phyloP scores from a whole-genome alignment of 30 jellyfish, hydroid and myxozoan genomes.

The Mastigias papua region DNA sequence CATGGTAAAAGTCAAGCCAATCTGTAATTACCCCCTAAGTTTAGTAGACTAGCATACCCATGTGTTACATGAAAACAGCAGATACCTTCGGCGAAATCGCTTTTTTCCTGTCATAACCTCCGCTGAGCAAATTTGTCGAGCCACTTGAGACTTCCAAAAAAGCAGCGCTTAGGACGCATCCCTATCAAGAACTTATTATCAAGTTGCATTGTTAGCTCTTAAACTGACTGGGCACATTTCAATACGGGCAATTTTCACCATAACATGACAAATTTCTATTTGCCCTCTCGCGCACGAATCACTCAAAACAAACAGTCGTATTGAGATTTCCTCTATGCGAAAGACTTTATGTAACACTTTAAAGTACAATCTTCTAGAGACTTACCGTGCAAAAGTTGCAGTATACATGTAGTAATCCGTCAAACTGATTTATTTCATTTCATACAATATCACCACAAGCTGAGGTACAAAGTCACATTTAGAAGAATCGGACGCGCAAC shows the following conservation, averaged over 20 bases:
- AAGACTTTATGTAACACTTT: neutral
- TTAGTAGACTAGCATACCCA: slow-evolving; percentile 35
- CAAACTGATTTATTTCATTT: slow-evolving; percentile 21
- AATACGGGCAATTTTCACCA: neutral
- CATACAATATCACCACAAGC: slow-evolving; percentile 60
- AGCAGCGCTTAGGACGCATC: slow-evolving; percentile 52
- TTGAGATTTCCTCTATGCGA: neutral
- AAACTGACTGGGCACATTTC: slow-evolving; percentile 43
- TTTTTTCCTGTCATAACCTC: slow-evolving; percentile 60
- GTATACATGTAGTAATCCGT: slow-evolving; percentile 22
- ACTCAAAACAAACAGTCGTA: neutral
- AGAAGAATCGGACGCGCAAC: neutral
- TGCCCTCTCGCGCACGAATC: neutral
- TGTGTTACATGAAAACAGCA: slow-evolving; percentile 45
- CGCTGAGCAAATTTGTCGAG: slow-evolving; percentile 20
- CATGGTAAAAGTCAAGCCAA: neutral
- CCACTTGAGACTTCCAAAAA: slow-evolving; percentile 31
- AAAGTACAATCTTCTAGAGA: neutral
- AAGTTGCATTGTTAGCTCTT: slow-evolving; percentile 35
- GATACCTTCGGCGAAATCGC: slow-evolving; percentile 12
- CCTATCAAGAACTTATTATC: slow-evolving; percentile 52
- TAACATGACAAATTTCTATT: neutral
- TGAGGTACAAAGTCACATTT: slow-evolving; percentile 13
- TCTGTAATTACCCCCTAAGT: slow-evolving; percentile 19
- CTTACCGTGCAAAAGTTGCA: neutral